These are phyloP conservation scores for Brienomyrus brachyistius DNA, from an alignment of 2,113 vertebrate species.

Conservation along the genomic window DNA sequence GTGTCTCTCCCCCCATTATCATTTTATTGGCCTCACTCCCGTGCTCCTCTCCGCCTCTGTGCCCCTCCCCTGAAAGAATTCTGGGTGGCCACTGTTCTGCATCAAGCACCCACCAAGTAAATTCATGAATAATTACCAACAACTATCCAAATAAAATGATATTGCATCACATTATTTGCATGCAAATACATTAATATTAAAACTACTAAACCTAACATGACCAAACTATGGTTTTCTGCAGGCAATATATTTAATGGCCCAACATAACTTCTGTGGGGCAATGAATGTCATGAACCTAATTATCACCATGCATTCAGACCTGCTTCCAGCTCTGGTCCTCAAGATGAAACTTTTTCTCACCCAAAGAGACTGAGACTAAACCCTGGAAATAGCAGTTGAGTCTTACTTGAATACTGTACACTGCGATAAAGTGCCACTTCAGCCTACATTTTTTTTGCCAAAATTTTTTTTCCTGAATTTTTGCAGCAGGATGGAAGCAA, in stretches of 20 bases:
- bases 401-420: slow-evolving; percentile 17
- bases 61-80: background rate
- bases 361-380: slow-evolving; percentile 62
- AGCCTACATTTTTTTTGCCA: slow-evolving; percentile 15
- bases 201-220: background rate
- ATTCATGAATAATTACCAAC: background rate
- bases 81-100: background rate
- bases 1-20: background rate
- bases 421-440: background rate
- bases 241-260: slow-evolving; percentile 54
- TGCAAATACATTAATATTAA: background rate
- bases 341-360: slow-evolving; percentile 65
- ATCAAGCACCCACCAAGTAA: background rate
- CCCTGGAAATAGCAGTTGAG: slow-evolving; percentile 52
- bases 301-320: slow-evolving; percentile 40
- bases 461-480: slow-evolving; percentile 44
- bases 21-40: background rate
- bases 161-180: background rate
- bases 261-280: slow-evolving; percentile 56
- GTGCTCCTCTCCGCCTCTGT: background rate
- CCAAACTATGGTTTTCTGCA: slow-evolving; percentile 25
- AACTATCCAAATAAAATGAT: background rate
- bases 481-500: slow-evolving; percentile 53
- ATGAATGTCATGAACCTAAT: slow-evolving; percentile 57
- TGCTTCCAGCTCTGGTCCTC: slow-evolving; percentile 52